Evolutionary conservation across 2,797 vertebrate genomes (phyloP), one percentile per base, ranked within the genome.

Genomic region (Hippopotamyrus pictus): DNA sequence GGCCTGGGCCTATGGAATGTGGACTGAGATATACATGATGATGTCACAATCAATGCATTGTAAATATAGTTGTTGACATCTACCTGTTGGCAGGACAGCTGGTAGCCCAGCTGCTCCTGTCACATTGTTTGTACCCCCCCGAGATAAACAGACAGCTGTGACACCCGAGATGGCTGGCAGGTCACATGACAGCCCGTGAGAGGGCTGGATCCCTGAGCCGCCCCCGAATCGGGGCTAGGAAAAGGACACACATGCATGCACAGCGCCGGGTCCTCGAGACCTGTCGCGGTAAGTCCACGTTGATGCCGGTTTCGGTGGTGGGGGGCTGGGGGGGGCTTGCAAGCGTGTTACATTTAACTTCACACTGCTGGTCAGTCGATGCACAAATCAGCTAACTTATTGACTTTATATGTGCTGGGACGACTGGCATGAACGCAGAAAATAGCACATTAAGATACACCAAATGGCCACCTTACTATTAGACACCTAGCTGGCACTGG

Each of bases 81-180:
- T 88, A 79, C 33, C 51, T 79, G 59, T 86, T 87, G 90, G 48
- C 90, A 85, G 57, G 41, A 79, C 59, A 88, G 25, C 73, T 85
- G 33, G 59, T 84, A 7, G n/a, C 14, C 41, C 89, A 19, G 41
- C 48, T 44, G 37, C 46, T 88, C 91, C 88, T 92, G 92, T 92
- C 91, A 88, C 88, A 82, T 59, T 54, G 83, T 69, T 88, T 54
- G 87, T 57, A 1, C 11, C 12, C 14, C 69, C 90, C 83, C 65
- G 44, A 91, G 89, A 89, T 69, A 92, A 88, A 90, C 0, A 11
- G 86, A 92, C 91, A 92, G 90, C 93, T 93, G 92, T 90, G 90
- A 91, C 90, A 92, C 91, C 92, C 91, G 91, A 89, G 85, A 87
- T 25, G 41, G 86, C 59, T 79, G 33, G 14, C 76, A 76, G 89